A percentile compares a stretch with the other conserved stretches of the same genome.
Evolutionary conservation across 2,888 invertebrate genomes (phyloP).

Genomic region (Argynnis bischoffii): DNA sequence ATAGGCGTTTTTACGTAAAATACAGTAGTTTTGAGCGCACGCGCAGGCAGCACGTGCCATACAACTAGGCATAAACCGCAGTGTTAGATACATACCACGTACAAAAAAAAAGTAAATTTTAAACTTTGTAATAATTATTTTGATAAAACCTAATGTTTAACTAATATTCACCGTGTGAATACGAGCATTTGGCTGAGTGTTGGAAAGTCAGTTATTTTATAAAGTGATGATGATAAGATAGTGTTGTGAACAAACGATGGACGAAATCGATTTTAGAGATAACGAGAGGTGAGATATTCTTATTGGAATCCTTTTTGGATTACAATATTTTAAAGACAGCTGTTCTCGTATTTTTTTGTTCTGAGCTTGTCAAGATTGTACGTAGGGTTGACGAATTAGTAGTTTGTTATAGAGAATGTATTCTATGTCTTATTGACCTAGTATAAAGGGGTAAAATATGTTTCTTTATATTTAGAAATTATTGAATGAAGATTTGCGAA

Average conservation of each 20-base stretch:
- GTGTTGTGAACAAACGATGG: constrained; percentile 51
- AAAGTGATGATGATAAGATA: constrained; percentile 55
- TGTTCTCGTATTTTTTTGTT: too few relatives aligned
- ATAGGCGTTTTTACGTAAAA: constrained; percentile 79
- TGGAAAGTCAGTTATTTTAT: constrained; percentile 22
- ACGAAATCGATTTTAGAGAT: constrained; percentile 55
- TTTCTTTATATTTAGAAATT: too few relatives aligned
- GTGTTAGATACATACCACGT: neutral
- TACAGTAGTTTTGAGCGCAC: constrained; percentile 72
- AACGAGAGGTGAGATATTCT: constrained; percentile 58
- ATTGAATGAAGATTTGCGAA: too few relatives aligned
- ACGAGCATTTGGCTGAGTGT: neutral
- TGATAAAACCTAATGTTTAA: neutral
- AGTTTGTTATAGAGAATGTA: too few relatives aligned
- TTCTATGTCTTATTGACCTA: too few relatives aligned
- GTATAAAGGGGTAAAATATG: too few relatives aligned
- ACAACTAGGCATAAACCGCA: constrained; percentile 25
- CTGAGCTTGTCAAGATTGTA: too few relatives aligned
- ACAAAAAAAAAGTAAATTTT: neutral
- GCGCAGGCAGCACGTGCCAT: constrained; percentile 71
- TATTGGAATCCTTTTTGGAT: constrained; percentile 50
- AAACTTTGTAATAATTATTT: neutral
- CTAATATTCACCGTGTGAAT: neutral
- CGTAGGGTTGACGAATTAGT: too few relatives aligned
- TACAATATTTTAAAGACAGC: constrained; percentile 1